Percentiles rank a stretch among this genome's conserved stretches.
phyloP scores from a whole-genome alignment of 2,113 vertebrate genomes.

The Burhinus bistriatus region DNA sequence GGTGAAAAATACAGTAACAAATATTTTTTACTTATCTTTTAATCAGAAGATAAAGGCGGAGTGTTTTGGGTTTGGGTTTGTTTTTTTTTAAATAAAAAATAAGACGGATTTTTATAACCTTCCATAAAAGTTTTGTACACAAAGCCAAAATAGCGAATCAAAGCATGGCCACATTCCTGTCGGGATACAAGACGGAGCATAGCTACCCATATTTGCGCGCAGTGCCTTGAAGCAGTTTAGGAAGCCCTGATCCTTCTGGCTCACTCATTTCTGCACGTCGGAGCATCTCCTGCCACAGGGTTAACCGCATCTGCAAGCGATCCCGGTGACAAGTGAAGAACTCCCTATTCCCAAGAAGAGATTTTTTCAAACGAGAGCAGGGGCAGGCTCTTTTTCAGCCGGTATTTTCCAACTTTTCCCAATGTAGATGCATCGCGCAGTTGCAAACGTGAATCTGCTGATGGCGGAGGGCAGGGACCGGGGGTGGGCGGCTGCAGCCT shows the following conservation, averaged over 20 bases:
- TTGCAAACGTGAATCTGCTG: background rate
- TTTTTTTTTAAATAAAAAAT: background rate
- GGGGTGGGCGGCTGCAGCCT: fast-evolving
- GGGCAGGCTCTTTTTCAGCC: background rate
- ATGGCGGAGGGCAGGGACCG: fast-evolving
- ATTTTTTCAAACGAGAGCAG: background rate
- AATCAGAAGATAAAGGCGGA: background rate
- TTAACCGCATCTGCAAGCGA: background rate
- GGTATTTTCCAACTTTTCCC: background rate
- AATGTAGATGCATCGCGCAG: fast-evolving
- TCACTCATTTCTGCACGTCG: too few relatives aligned
- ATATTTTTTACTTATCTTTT: background rate
- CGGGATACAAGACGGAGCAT: fast-evolving
- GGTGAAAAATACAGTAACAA: background rate
- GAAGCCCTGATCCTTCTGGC: fast-evolving
- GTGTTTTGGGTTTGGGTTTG: background rate
- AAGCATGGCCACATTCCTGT: background rate
- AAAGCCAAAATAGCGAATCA: background rate
- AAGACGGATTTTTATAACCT: background rate
- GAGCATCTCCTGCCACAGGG: background rate
- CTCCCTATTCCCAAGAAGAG: background rate
- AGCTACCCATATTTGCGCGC: background rate
- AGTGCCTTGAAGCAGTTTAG: background rate
- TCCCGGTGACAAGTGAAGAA: background rate
- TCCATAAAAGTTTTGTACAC: background rate